A percentile compares a stretch with the other conserved stretches of the same genome.
Conservation (phyloP, 2,113 vertebrate species). For the Macroglossus sobrinus region DNA sequence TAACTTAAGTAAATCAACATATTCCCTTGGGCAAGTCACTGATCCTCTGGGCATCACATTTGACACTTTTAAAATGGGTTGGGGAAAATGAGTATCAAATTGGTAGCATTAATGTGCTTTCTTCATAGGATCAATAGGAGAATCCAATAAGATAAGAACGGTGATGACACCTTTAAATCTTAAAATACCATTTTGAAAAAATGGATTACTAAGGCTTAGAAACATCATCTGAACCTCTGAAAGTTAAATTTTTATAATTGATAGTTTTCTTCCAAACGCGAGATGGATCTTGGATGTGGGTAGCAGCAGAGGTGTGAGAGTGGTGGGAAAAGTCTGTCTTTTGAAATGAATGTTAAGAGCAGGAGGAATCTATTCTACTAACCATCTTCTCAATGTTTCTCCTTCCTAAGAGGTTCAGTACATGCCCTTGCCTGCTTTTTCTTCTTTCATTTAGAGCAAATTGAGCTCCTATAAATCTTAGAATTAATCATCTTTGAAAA, state of each 20-base stretch:
- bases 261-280: background rate
- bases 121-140: background rate
- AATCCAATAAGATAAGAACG: background rate
- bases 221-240: background rate
- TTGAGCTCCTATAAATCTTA: background rate
- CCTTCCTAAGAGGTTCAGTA: background rate
- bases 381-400: background rate
- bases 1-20: background rate
- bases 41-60: background rate
- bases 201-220: background rate
- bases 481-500: constrained; percentile 22
- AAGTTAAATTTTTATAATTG: background rate
- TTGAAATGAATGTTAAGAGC: background rate
- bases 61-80: background rate
- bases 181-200: background rate
- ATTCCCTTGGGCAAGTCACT: background rate
- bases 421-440: background rate
- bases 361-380: background rate
- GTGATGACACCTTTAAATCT: background rate
- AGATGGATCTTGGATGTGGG: background rate
- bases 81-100: background rate
- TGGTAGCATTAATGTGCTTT: background rate
- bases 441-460: background rate
- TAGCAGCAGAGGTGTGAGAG: background rate
- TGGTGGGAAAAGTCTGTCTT: background rate